Percentiles rank a stretch among this genome's conserved stretches.
Conservation (phyloP, 2,797 vertebrate genomes). For the Macropus fuliginosus region DNA sequence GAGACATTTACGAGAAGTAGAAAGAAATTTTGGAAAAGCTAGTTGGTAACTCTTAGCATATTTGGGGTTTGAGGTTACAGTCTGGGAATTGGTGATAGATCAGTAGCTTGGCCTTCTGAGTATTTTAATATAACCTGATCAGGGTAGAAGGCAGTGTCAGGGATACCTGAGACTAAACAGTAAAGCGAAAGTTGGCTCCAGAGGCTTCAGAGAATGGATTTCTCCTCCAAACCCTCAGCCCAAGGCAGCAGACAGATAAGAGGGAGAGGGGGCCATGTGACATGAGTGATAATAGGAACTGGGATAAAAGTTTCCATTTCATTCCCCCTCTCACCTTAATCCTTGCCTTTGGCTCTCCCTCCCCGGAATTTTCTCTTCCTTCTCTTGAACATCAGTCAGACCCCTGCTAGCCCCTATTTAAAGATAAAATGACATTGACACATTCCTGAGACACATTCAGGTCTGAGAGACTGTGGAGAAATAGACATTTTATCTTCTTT, state of each 20-base stretch:
- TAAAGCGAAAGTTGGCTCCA: neutral
- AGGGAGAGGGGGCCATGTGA: neutral
- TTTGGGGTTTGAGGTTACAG: neutral
- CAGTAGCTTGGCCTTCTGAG: neutral
- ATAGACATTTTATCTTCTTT: neutral
- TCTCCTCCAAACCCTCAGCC: neutral
- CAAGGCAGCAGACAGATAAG: neutral
- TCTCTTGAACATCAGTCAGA: neutral
- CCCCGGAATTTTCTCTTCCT: neutral
- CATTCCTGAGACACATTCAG: neutral
- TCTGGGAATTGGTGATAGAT: neutral
- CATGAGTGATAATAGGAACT: neutral
- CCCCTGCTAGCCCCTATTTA: neutral
- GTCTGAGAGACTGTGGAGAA: neutral
- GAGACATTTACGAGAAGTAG: neutral
- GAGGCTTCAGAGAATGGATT: neutral
- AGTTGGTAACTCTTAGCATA: neutral
- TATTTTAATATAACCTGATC: neutral
- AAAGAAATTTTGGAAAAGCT: neutral
- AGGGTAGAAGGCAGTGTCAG: neutral
- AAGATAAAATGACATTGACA: neutral
- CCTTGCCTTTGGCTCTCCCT: neutral
- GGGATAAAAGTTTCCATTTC: neutral
- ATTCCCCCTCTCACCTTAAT: neutral
- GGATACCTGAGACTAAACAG: neutral